phyloP scores from a whole-genome alignment of 1,140 invertebrate genomes.

The Latrodectus geometricus region DNA sequence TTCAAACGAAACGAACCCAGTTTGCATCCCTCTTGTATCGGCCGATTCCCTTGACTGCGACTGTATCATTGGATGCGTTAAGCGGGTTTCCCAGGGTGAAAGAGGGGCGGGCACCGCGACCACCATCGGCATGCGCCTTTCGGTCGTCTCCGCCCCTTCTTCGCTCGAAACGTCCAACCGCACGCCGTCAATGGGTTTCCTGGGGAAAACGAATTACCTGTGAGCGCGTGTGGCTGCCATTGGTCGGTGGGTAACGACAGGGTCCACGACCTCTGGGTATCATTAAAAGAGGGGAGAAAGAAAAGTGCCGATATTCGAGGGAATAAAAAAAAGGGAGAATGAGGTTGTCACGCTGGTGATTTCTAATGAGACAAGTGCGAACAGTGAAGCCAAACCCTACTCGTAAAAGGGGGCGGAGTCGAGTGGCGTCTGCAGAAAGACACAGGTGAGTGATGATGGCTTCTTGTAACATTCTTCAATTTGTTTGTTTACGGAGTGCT shows the following conservation, averaged over 20 bases:
- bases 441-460: slow-evolving; percentile 58
- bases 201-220: slow-evolving; percentile 22
- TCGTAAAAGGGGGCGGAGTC: slow-evolving; percentile 55
- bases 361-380: slow-evolving; percentile 61
- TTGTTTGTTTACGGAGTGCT: neutral
- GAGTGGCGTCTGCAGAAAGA: slow-evolving; percentile 34
- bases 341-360: slow-evolving; percentile 28
- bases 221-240: slow-evolving; percentile 36
- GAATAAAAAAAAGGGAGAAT: slow-evolving; percentile 6
- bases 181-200: slow-evolving; percentile 20
- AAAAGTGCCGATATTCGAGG: neutral
- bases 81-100: neutral
- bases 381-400: slow-evolving; percentile 50
- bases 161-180: slow-evolving; percentile 29
- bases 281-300: neutral
- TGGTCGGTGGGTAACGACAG: slow-evolving; percentile 36
- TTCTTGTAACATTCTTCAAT: too few species aligned
- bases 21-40: neutral
- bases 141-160: slow-evolving; percentile 34
- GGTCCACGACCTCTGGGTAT: slow-evolving; percentile 46
- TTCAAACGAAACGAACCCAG: neutral
- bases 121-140: slow-evolving; percentile 53
- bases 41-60: slow-evolving; percentile 13
- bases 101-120: slow-evolving; percentile 40
- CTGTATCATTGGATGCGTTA: slow-evolving; percentile 1